These are phyloP conservation scores for Chrysomela aeneicollis DNA, from an alignment of 2,888 invertebrate species.

Conservation along the genomic window DNA sequence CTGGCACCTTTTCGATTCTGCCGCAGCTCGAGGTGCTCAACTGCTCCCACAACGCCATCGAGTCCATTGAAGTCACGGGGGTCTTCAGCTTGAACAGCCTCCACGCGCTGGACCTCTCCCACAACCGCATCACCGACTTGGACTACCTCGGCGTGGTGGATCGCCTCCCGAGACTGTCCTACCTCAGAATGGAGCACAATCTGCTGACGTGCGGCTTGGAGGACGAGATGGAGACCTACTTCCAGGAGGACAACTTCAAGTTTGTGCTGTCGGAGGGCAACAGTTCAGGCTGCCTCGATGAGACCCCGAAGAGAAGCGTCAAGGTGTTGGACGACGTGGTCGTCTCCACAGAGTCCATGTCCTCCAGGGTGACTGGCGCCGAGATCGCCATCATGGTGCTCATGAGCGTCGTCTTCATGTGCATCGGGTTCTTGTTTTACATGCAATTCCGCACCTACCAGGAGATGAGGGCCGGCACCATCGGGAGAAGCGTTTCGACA, in stretches of 20 bases:
- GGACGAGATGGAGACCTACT: slow-evolving; percentile 53
- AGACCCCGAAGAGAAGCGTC: slow-evolving; percentile 26
- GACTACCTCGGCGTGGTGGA: slow-evolving; percentile 54
- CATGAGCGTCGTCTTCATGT: slow-evolving; percentile 45
- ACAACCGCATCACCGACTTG: slow-evolving; percentile 53
- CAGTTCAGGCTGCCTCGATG: slow-evolving; percentile 45
- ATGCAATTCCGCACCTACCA: slow-evolving; percentile 49
- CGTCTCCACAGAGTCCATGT: not conserved
- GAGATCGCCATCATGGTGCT: slow-evolving; percentile 46
- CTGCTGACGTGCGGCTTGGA: slow-evolving; percentile 54
- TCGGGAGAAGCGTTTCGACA: slow-evolving; percentile 39
- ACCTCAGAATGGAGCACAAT: slow-evolving; percentile 53
- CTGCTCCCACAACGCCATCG: slow-evolving; percentile 52
- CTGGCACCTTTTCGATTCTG: slow-evolving; percentile 53
- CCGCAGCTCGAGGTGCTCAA: slow-evolving; percentile 55
- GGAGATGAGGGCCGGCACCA: slow-evolving; percentile 30
- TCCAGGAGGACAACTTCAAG: slow-evolving; percentile 53
- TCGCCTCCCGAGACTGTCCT: slow-evolving; percentile 53
- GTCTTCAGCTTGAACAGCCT: slow-evolving; percentile 54
- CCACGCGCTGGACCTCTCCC: slow-evolving; percentile 55
- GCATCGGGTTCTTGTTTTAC: slow-evolving; percentile 51
- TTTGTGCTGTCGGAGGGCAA: slow-evolving; percentile 46
- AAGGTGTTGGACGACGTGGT: slow-evolving; percentile 27
- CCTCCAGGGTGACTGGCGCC: slow-evolving; percentile 31
- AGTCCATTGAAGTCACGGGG: slow-evolving; percentile 50